Base-by-base conservation (phyloP, 2,113 vertebrate species). In the Uria lomvia region DNA sequence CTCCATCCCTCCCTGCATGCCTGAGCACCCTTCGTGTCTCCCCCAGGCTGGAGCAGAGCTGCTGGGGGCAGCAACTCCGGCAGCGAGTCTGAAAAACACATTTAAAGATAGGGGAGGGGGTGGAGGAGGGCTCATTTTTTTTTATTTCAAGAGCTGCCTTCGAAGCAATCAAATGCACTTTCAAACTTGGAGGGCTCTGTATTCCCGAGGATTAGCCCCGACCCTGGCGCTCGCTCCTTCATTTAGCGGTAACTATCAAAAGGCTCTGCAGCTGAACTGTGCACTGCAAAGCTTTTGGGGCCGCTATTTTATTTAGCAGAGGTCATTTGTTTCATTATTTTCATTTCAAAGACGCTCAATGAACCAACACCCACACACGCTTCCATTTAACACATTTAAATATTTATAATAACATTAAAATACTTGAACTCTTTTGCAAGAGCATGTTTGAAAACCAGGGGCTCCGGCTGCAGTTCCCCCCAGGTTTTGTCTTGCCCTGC, bases 221-320 rank as follows among this genome's bases (percentile, higher is more conserved):
- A 67, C 26, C 71, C 50, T 1, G 0, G 32, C 4, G 0, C 58
- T 27, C 3, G 0, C 53, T 50, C n/a, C 65, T 38, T 38, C 32
- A 0, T 15, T 14, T 5, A 2, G 9, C 2, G 15, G 29, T 12
- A 13, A 1, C 34, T 53, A 5, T 9, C 52, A 12, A 2, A 67
- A 76, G 80, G 5, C 18, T 82, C 89, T 43, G 18, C n/a, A n/a
- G 58, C 88, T 24, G 70, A 42, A 12, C 58, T 2, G 0, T 2
- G 40, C 9, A 0, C 72, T 8, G 52, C 58, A 15, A 7, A 38
- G 65, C 86, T 36, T 38, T 1, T 7, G 70, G 79, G 16, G 50
- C 2, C 5, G 0, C 74, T 49, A 1, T 34, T 62, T 32, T 16
- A 19, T 8, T 71, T 22, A 62, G 45, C 29, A 9, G 43, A 90